phyloP scores from a whole-genome alignment of 2,888 invertebrate genomes.

The Eristalinus aeneus region DNA sequence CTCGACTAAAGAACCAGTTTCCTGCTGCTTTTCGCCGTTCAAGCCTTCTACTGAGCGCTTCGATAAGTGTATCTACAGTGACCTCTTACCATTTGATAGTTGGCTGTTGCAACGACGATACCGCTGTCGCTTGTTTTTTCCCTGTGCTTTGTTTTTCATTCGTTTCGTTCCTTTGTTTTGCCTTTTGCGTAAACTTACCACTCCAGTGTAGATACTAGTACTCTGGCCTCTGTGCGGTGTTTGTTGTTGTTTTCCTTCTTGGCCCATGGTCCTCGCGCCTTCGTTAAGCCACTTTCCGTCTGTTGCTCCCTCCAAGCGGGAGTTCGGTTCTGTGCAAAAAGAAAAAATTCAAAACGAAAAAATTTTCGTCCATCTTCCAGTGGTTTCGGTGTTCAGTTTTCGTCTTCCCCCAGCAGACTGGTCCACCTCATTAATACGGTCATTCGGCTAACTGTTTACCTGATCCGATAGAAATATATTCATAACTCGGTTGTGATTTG shows the following conservation, averaged over 20 bases:
- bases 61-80: constrained; percentile 56
- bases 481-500: constrained; percentile 40
- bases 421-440: constrained; percentile 58
- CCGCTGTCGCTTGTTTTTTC: constrained; percentile 44
- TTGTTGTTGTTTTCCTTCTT: constrained; percentile 16
- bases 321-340: not conserved
- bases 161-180: not conserved
- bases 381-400: not conserved
- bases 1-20: constrained; percentile 54
- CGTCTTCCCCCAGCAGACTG: constrained; percentile 36
- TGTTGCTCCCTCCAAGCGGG: constrained; percentile 9
- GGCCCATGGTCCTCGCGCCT: constrained; percentile 25
- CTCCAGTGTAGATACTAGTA: not conserved
- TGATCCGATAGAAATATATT: constrained; percentile 47
- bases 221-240: not conserved
- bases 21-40: not conserved
- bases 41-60: constrained; percentile 54
- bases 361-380: not conserved
- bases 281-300: constrained; percentile 27
- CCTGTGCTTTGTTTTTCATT: not conserved
- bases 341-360: not conserved
- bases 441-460: constrained; percentile 65
- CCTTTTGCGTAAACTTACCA: not conserved
- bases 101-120: constrained; percentile 60
- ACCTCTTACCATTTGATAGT: constrained; percentile 68